These are phyloP conservation scores for Sitta europaea DNA, from an alignment of 2,113 vertebrate genomes.

Conservation along the genomic window DNA sequence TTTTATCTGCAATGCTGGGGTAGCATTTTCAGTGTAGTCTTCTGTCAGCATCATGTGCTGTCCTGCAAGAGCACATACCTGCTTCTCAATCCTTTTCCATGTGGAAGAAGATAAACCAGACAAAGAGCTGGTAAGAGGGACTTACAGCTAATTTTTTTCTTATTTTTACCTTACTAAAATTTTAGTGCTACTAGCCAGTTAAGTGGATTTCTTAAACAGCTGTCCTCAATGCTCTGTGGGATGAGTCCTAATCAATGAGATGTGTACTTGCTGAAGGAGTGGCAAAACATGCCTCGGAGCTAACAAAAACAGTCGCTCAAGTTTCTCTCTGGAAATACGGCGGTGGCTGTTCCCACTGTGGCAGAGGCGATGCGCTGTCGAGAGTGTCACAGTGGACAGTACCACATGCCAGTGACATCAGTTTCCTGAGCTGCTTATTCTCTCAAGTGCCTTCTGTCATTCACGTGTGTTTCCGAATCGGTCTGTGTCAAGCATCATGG, in stretches of 20 bases:
- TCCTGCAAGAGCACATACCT: neutral
- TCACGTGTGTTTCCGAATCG: neutral
- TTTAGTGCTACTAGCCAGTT: neutral
- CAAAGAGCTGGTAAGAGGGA: neutral
- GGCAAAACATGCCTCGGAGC: neutral
- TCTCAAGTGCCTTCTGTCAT: neutral
- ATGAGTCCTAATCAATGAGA: neutral
- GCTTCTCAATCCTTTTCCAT: neutral
- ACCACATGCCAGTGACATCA: neutral
- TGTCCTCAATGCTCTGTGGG: neutral
- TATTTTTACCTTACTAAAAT: neutral
- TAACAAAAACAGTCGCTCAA: neutral
- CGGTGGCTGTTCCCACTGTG: neutral
- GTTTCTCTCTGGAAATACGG: neutral
- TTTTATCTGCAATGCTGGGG: fast-evolving
- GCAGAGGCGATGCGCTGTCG: neutral
- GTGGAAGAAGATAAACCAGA: neutral
- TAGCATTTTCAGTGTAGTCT: neutral
- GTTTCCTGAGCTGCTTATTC: neutral
- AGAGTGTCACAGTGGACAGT: neutral
- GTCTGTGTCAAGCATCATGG: neutral
- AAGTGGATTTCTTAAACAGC: neutral
- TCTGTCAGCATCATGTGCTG: neutral
- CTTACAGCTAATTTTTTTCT: neutral
- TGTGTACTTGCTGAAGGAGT: neutral